Evolutionary conservation across 2,797 vertebrate genomes (phyloP), one percentile per base, ranked within the genome.

Genomic region (Peromyscus eremicus): DNA sequence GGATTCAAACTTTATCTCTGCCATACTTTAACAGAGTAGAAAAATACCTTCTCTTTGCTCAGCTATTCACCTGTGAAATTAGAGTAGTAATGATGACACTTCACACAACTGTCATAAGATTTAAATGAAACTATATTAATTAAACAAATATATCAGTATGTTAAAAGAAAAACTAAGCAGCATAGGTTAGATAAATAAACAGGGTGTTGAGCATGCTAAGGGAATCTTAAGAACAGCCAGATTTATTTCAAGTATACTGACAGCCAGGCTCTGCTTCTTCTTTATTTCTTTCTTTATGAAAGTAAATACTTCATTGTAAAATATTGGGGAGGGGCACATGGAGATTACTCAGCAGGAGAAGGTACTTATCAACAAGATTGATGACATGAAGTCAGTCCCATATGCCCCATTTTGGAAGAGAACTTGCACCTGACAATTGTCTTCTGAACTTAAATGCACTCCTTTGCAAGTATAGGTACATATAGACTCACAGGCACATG

Each of bases 41-140:
- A 79, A 92, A 93, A 64, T 52, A 91, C 55, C 0, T n/a, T 92
- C 37, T 81, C 23, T 94, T 77, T 75, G 32, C 82, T 92, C 43
- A 94, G 46, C 55, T 75, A 43, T 34, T 76, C 37, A 62, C 52
- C 70, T 34, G 27, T 89, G 76, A 96, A 76, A n/a, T 75, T 77
- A 84, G 37, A 66, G 5, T 71, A 32, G 43, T 77, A 85, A 84
- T 49, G 76, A 27, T 75, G 90, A 55, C 7, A 75, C 37, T 37
- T 68, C 27, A 60, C 32, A 13, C 5, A n/a, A 68, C 25, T 52
- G 0, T 86, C 64, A 7, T 55, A 37, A 89, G 19, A 29, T 71
- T 94, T 89, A 89, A 93, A 79, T 27, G 12, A 77, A 93, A 79
- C 19, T 77, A 1, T 83, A 81, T 32, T 64, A 37, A n/a, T 84